Conservation (phyloP, 2,888 invertebrate genomes). For the Notodonta dromedarius region DNA sequence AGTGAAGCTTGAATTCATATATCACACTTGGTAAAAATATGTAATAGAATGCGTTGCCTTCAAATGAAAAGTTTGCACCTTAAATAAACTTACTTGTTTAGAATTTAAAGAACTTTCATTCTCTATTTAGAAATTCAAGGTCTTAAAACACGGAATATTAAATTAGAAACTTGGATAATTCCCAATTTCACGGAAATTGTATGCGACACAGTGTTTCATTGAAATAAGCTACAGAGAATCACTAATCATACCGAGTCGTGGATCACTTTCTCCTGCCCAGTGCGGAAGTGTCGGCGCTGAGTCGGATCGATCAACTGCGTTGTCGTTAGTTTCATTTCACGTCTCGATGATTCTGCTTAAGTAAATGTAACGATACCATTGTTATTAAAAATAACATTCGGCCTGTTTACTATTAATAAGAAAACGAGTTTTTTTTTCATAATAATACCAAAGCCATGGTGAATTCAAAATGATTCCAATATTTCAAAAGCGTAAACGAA, state of each 20-base stretch:
- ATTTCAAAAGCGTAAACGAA: not conserved
- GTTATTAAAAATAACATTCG: slow-evolving; percentile 28
- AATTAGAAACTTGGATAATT: slow-evolving; percentile 30
- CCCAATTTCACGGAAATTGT: slow-evolving; percentile 35
- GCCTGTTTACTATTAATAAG: slow-evolving; percentile 5
- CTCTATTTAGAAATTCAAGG: not conserved
- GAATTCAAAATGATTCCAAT: not conserved
- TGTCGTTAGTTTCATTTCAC: slow-evolving; percentile 53
- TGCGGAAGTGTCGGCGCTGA: slow-evolving; percentile 42
- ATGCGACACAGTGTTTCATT: slow-evolving; percentile 17
- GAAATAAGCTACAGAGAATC: slow-evolving; percentile 21
- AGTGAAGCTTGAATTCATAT: no score
- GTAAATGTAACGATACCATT: slow-evolving; percentile 29
- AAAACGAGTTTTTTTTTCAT: not conserved
- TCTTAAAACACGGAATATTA: not conserved
- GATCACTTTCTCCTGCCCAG: slow-evolving; percentile 49
- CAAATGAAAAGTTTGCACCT: slow-evolving; percentile 9
- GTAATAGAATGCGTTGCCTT: no score
- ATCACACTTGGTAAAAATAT: no score
- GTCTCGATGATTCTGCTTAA: slow-evolving; percentile 44
- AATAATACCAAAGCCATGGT: not conserved
- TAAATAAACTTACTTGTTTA: slow-evolving; percentile 6
- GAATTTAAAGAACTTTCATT: not conserved
- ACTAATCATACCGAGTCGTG: slow-evolving; percentile 29
- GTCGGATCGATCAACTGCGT: slow-evolving; percentile 48